Evolutionary conservation across 2,113 vertebrate species (phyloP), one percentile per base, ranked within the genome.

Genomic region (Carollia perspicillata): DNA sequence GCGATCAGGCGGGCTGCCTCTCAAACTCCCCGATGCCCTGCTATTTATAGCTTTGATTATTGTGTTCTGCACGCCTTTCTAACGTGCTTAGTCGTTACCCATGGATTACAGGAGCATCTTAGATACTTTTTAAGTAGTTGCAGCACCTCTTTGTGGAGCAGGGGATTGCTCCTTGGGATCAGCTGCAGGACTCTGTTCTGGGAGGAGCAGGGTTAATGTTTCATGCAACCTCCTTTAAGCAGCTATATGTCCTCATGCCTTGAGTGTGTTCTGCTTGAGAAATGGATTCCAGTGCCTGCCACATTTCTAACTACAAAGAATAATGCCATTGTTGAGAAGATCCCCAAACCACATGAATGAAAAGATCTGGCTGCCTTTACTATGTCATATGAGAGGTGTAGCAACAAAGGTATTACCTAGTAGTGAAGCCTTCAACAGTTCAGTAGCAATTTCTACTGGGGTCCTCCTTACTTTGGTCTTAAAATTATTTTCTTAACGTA

Each of bases 401-500:
- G 53, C 42, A 81, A 72, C 49, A 40, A 78, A 96, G 37, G 10
- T 89, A 75, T 77, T 14, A 69, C 26, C 87, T 22, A 40, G 16
- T 65, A 35, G 20, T 37, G 17, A 72, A 63, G 37, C 23, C 14
- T 55, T 74, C 65, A 40, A 77, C 35, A 93, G 33, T 23, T 71
- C 47, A 33, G 13, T 42, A 68, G 17, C 26, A 37, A 47, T 78
- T 92, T 88, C 81, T 63, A 44, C 1, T 37, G n/a, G 51, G 44
- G 9, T 65, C 6, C 69, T 94, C 63, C 37, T 94, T 75, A 53
- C 35, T 28, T 94, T 94, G 92, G 60, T 86, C 37, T 90, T 80
- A 37, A 95, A 95, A 78, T 81, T 55, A 81, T 85, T 90, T 93
- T 69, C 81, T 96, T 37, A 65, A 9, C 86, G 37, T 88, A 42